Evolutionary conservation across 1,140 invertebrate species (phyloP).

Genomic region (Popillia japonica): DNA sequence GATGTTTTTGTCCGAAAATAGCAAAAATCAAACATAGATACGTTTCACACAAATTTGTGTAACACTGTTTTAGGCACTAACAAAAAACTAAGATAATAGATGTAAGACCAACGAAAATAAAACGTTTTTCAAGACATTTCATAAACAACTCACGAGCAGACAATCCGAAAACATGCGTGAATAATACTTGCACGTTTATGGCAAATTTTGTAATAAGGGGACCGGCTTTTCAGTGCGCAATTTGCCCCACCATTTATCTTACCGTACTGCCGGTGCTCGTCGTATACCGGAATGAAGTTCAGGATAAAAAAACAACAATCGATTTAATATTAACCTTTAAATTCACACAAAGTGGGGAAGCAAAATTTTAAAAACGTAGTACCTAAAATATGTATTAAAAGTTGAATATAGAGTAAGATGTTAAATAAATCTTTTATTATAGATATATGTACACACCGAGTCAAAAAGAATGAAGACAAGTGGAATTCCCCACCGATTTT

Average conservation of each 20-base stretch:
- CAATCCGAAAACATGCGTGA: background rate
- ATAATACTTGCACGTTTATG: constrained; percentile 33
- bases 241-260: constrained; percentile 28
- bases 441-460: too few species aligned
- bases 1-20: background rate
- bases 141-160: background rate
- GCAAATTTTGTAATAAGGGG: constrained; percentile 31
- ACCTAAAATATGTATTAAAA: too few species aligned
- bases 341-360: too few species aligned
- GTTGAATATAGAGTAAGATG: too few species aligned
- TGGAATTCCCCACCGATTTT: too few species aligned
- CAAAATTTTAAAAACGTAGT: background rate
- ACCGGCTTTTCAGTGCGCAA: constrained; percentile 27
- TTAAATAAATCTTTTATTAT: too few species aligned
- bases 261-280: background rate
- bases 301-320: background rate
- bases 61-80: background rate
- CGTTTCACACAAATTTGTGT: background rate
- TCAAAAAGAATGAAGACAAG: too few species aligned
- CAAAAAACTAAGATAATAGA: background rate
- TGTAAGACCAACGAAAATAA: background rate
- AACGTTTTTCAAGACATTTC: background rate
- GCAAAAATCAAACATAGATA: background rate
- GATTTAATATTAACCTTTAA: background rate
- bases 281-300: background rate